phyloP scores from a whole-genome alignment of 2,113 vertebrate species.

The Montifringilla adamsi region DNA sequence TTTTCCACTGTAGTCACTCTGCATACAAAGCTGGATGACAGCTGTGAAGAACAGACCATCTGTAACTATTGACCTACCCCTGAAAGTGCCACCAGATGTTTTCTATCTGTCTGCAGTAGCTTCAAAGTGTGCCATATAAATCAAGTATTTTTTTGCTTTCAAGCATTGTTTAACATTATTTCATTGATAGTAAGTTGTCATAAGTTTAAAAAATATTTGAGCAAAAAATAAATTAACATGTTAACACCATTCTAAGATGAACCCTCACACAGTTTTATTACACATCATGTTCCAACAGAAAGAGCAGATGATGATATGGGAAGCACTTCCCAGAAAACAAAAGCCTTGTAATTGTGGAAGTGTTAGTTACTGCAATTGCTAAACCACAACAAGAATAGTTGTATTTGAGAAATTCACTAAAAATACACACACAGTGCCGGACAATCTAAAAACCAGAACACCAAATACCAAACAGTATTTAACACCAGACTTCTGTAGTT shows the following conservation, averaged over 20 bases:
- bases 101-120: slow-evolving; percentile 38
- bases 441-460: neutral
- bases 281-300: neutral
- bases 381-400: slow-evolving; percentile 50
- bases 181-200: neutral
- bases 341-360: slow-evolving; percentile 36
- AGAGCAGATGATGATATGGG: slow-evolving; percentile 4
- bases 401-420: slow-evolving; percentile 18
- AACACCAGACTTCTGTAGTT: neutral
- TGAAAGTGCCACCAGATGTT: slow-evolving; percentile 58
- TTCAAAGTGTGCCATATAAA: neutral
- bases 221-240: neutral
- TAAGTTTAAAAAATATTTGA: neutral
- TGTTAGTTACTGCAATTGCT: slow-evolving; percentile 45
- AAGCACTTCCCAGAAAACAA: slow-evolving; percentile 52
- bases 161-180: neutral
- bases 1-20: slow-evolving; percentile 43
- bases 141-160: neutral
- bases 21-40: slow-evolving; percentile 19
- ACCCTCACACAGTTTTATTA: neutral
- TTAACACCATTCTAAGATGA: neutral
- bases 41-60: slow-evolving; percentile 52
- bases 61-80: slow-evolving; percentile 39
- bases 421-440: neutral
- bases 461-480: neutral